Percentiles rank a stretch among this genome's conserved stretches.
These are phyloP conservation scores for Dermolepida albohirtum DNA, from an alignment of 2,888 invertebrate genomes.

Conservation along the genomic window DNA sequence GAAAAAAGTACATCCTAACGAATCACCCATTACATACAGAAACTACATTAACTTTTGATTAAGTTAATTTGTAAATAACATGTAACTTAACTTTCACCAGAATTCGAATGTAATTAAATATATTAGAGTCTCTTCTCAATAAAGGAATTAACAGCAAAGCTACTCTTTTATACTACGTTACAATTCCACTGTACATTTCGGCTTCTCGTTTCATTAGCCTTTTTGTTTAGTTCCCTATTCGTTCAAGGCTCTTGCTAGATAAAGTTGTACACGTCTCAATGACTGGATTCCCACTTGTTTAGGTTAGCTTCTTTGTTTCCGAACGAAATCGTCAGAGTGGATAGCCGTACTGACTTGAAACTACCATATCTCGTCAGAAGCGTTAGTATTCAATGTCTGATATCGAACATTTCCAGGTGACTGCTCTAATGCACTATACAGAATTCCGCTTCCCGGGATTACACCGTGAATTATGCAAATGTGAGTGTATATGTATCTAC, in stretches of 20 bases:
- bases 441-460: constrained; percentile 6
- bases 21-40: no score
- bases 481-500: not conserved
- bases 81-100: no score
- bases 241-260: constrained; percentile 3
- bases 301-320: constrained; percentile 22
- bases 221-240: constrained; percentile 17
- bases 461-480: constrained; percentile 3
- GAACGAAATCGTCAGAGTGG: not conserved
- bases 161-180: not conserved
- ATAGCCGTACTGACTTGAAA: not conserved
- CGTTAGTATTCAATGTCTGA: constrained; percentile 1
- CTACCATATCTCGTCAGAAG: not conserved
- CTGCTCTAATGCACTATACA: constrained; percentile 25
- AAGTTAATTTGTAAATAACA: no score
- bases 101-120: no score
- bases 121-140: not conserved
- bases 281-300: constrained; percentile 20
- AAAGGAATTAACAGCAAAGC: constrained; percentile 6
- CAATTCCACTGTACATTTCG: not conserved
- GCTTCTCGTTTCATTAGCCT: constrained; percentile 30
- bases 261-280: constrained; percentile 18
- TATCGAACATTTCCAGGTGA: constrained; percentile 38
- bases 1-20: no score
- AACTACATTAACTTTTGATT: no score